phyloP scores from a whole-genome alignment of 2,888 invertebrate species.

The Tillus elongatus region DNA sequence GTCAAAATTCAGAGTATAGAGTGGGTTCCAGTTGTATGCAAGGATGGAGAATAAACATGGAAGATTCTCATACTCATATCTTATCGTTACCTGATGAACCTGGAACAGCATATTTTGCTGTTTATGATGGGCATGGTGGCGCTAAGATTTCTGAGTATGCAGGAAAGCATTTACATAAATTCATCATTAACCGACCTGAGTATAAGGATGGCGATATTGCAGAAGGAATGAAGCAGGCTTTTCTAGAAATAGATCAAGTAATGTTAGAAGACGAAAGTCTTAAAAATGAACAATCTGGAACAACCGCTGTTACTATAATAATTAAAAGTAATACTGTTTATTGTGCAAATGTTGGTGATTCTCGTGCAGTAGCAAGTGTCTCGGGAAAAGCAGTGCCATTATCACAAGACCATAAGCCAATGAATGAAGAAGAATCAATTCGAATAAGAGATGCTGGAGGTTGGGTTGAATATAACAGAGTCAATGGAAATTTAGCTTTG shows the following conservation, averaged over 20 bases:
- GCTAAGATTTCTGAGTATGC: slow-evolving; percentile 68
- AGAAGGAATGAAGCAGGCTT: slow-evolving; percentile 74
- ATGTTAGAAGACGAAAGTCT: slow-evolving; percentile 84
- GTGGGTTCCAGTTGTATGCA: slow-evolving; percentile 99
- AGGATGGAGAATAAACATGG: slow-evolving; percentile 99
- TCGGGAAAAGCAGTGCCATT: slow-evolving; percentile 63
- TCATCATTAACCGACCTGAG: slow-evolving; percentile 70
- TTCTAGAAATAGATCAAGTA: slow-evolving; percentile 78
- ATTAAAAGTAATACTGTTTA: slow-evolving; percentile 78
- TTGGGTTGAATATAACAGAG: slow-evolving; percentile 93
- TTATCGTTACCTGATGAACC: slow-evolving; percentile 88
- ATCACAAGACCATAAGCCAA: slow-evolving; percentile 94
- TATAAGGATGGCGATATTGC: slow-evolving; percentile 76
- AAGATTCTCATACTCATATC: slow-evolving; percentile 96
- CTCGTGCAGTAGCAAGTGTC: slow-evolving; percentile 85
- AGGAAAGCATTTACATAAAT: slow-evolving; percentile 89
- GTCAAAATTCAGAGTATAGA: slow-evolving; percentile 58
- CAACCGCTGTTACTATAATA: slow-evolving; percentile 81
- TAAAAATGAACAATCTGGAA: slow-evolving; percentile 88
- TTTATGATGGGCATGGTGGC: slow-evolving; percentile 94
- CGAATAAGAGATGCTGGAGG: slow-evolving; percentile 91
- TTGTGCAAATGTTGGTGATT: slow-evolving; percentile 97
- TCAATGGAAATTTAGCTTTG: slow-evolving; percentile 95
- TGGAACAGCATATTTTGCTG: slow-evolving; percentile 86
- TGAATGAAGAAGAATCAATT: slow-evolving; percentile 50